Percentiles rank a stretch among this genome's conserved stretches.
Conservation (phyloP, 2,888 invertebrate species). For the Thecocarcelia acutangulata region DNA sequence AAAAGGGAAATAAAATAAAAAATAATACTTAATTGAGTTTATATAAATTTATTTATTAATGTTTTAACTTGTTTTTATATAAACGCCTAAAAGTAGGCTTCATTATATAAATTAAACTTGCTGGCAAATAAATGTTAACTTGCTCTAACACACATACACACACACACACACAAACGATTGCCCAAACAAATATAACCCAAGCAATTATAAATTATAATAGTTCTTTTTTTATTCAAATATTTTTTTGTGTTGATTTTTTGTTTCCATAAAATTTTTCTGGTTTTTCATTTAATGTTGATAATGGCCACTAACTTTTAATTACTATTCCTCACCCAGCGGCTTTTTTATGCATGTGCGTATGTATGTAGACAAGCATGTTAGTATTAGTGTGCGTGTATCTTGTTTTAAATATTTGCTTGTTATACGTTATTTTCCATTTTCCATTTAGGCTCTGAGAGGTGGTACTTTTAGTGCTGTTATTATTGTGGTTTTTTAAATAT, state of each 20-base stretch:
- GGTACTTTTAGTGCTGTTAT: constrained; percentile 61
- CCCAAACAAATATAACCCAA: too few relatives aligned
- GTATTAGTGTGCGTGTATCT: constrained; percentile 13
- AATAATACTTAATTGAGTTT: constrained; percentile 44
- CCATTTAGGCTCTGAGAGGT: constrained; percentile 29
- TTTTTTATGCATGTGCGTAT: constrained; percentile 17
- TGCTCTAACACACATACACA: neutral
- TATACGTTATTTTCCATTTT: constrained; percentile 5
- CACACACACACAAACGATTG: neutral
- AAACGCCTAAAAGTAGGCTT: constrained; percentile 57
- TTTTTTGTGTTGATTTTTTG: neutral
- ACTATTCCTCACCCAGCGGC: constrained; percentile 64
- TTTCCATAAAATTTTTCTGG: constrained; percentile 70
- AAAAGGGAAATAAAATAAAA: constrained; percentile 33
- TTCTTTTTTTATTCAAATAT: constrained; percentile 22
- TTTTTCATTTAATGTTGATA: constrained; percentile 67
- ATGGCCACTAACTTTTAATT: constrained; percentile 70
- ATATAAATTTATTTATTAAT: constrained; percentile 5
- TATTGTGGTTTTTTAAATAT: constrained; percentile 66
- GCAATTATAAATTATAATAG: constrained; percentile 47
- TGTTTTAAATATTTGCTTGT: constrained; percentile 72
- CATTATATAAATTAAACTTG: constrained; percentile 53
- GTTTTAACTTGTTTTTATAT: neutral
- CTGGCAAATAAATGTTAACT: neutral
- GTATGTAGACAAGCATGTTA: too few relatives aligned